Percentiles rank a stretch among this genome's conserved stretches.
These are phyloP conservation scores for Zelleria hepariella DNA, from an alignment of 2,888 invertebrate species.

Conservation along the genomic window DNA sequence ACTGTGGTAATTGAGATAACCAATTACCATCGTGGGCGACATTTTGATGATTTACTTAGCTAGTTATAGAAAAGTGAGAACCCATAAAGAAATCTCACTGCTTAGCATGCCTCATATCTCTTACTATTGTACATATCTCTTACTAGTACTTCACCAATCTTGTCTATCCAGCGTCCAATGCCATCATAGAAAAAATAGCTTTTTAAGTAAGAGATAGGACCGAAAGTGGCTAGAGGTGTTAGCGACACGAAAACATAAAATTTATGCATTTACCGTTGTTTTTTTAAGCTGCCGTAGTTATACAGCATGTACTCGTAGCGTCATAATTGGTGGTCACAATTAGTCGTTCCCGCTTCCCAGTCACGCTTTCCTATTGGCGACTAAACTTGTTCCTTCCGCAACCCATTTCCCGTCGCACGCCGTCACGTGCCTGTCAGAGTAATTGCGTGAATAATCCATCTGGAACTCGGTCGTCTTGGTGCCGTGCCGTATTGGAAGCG, in stretches of 20 bases:
- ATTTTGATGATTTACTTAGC: too few species aligned
- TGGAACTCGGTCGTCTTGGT: background rate
- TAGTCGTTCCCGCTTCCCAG: background rate
- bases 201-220: too few species aligned
- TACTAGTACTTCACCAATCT: too few species aligned
- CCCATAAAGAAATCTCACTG: background rate
- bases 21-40: background rate
- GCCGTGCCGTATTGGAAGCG: background rate
- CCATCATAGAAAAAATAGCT: too few species aligned
- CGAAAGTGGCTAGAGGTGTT: too few species aligned
- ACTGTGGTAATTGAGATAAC: background rate
- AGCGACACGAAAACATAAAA: too few species aligned
- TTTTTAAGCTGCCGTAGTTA: too few species aligned
- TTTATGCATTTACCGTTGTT: too few species aligned
- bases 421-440: background rate
- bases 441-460: background rate
- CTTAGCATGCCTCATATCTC: background rate
- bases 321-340: background rate
- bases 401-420: background rate
- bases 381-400: background rate
- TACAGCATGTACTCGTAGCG: too few species aligned
- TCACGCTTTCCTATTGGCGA: background rate
- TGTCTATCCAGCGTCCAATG: too few species aligned
- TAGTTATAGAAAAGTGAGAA: too few species aligned
- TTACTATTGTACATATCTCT: too few species aligned